Base-by-base conservation (phyloP, 2,888 invertebrate genomes). In the Charanyca ferruginea region DNA sequence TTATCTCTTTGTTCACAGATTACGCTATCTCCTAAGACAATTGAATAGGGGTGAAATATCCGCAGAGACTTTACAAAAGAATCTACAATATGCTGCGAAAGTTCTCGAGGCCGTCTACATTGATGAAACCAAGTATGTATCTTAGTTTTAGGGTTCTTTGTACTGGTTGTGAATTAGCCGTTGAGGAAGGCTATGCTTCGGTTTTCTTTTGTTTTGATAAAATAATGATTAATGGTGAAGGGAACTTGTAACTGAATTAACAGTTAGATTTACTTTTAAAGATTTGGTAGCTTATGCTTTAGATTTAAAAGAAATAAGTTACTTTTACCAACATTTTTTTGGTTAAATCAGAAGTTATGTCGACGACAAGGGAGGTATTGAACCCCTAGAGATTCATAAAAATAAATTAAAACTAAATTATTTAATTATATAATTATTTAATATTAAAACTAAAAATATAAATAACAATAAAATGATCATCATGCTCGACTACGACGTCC, bases 51-150 rank as follows among this genome's bases (percentile, higher is more conserved):
- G 98, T 89, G 98, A 98, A 95, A 97, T 99, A 87, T 97, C 98
- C 38, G 97, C 97, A 83, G 98, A 98, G 91, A 97, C 98, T 80
- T 96, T 99, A 86, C 98, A 98, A 96, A 97, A 98, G 93, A 99
- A 99, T 95, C 96, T 99, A 81, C 98, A 98, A 87, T 99, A 98
- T 94, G 99, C 99, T 61, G 98, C 98, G 20, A 97, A 98, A 88
- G 99, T 99, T 51, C 96, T 99, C 79, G 99, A 99, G 96, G 98
- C 98, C 16, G 98, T 98, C 80, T 98, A 98, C 96, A 97, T 98
- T 90, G 99, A 99, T 91, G 98, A 99, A 94, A 98, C 98, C 91
- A 98, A 98, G 99, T 98, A 97, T 96, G 97, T 97, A 92, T 77
- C 47, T 22, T 61, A 55, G 62, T 58, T 54, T 64, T 61, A 57